phyloP scores from a whole-genome alignment of 2,797 vertebrate genomes.

The Labeo calbasu region DNA sequence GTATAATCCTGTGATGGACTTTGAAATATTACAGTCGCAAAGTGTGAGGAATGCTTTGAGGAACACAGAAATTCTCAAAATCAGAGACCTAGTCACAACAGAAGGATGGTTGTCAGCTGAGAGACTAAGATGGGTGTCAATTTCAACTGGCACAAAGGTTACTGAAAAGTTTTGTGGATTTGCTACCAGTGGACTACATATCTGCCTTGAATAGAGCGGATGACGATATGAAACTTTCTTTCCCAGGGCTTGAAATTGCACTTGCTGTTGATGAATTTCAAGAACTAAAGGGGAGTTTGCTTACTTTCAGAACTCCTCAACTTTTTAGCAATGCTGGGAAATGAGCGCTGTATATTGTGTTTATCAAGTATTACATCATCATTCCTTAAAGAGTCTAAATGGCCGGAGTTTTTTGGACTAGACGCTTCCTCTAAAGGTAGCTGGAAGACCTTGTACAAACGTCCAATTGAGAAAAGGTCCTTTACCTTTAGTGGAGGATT shows the following conservation, averaged over 20 bases:
- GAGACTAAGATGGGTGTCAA: too few species aligned
- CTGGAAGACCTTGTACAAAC: not conserved
- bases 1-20: too few species aligned
- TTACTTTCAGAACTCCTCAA: not conserved
- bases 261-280: not conserved
- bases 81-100: too few species aligned
- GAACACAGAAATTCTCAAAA: too few species aligned
- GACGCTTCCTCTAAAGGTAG: not conserved
- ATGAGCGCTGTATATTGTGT: not conserved
- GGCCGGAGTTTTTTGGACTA: not conserved
- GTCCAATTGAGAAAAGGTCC: not conserved
- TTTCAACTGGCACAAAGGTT: not conserved
- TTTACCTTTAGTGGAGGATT: not conserved
- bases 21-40: too few species aligned
- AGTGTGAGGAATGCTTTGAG: too few species aligned
- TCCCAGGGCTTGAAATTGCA: not conserved
- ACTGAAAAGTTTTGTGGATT: not conserved
- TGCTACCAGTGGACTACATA: not conserved
- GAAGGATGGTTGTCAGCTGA: too few species aligned
- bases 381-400: not conserved
- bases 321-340: not conserved
- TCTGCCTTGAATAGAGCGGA: not conserved
- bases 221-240: not conserved
- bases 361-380: not conserved
- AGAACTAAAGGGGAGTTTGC: not conserved